Base-by-base conservation (phyloP, 1,140 invertebrate species). In the Branchinecta lindahli region DNA sequence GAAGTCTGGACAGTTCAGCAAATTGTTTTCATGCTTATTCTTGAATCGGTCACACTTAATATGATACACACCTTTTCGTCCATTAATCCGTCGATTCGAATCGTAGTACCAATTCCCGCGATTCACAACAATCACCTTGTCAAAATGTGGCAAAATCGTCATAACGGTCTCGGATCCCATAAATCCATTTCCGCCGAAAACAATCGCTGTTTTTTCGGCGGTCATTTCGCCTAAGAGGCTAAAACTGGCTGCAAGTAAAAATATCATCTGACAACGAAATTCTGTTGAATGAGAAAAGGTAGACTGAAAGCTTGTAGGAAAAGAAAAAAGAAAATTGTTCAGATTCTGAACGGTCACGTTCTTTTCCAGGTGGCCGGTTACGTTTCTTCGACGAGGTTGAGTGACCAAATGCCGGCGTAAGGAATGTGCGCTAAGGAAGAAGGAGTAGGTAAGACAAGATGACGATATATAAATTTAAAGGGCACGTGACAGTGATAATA, bases 71-170 rank as follows among this genome's bases (percentile, higher is more conserved):
- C 12, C 18, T 5, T 67, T 67, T 18, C 70, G 74, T 0, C 80
- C 80, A 61, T 78, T 77, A 66, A 82, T 77, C 46, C 75, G 72
- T 10, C 70, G 72, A 0, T 71, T 73, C 8, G 77, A 76, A 74
- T 82, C 80, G 79, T 79, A 82, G 72, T 82, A 80, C 80, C 80
- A 81, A 74, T 80, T 81, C 0, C 81, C 81, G 8, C 81, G 73
- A 72, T 79, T 81, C 8, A 81, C 75, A 8, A 80, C 61, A 4
- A 76, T 77, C 0, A 82, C 71, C 68, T 77, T 73, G 70, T 74
- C 47, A n/a, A 73, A 75, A 9, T 72, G 72, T 15, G 73, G 66
- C 7, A 81, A 67, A 46, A 82, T 71, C 45, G 74, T 67, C 45
- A 77, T 75, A 0, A 79, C 77, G 18, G 77, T 77, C 45, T 76